Evolutionary conservation across 2,113 vertebrate genomes (phyloP).

Genomic region (Prolemur simus): DNA sequence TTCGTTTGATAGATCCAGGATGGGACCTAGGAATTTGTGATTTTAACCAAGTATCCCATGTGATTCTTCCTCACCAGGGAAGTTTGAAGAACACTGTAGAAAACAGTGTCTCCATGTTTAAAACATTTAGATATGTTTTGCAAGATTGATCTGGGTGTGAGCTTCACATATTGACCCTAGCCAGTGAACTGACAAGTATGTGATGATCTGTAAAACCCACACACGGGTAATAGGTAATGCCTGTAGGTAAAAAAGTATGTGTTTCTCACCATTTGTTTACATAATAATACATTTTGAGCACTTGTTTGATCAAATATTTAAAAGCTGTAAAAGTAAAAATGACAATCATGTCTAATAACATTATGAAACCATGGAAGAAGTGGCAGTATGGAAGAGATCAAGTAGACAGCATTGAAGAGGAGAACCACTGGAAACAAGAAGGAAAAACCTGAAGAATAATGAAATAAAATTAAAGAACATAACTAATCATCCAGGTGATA

Average conservation of each 20-base stretch:
- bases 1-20: neutral
- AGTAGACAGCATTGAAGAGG: neutral
- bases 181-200: neutral
- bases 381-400: neutral
- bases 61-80: neutral
- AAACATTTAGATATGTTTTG: neutral
- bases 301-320: neutral
- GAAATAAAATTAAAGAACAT: neutral
- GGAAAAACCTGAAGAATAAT: neutral
- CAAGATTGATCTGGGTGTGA: neutral
- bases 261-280: neutral
- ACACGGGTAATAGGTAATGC: neutral
- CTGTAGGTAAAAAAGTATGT: neutral
- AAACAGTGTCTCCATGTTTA: neutral
- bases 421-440: neutral
- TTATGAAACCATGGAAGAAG: conserved; percentile 2
- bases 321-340: neutral
- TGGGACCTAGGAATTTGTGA: conserved; percentile 1
- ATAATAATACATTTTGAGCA: conserved; percentile 13
- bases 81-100: neutral
- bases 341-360: neutral
- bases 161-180: neutral
- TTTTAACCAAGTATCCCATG: neutral
- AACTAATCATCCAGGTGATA: neutral
- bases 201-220: neutral